A percentile compares a stretch with the other conserved stretches of the same genome.
Evolutionary conservation across 1,140 invertebrate genomes (phyloP).

Genomic region (Dendroctonus ponderosae): DNA sequence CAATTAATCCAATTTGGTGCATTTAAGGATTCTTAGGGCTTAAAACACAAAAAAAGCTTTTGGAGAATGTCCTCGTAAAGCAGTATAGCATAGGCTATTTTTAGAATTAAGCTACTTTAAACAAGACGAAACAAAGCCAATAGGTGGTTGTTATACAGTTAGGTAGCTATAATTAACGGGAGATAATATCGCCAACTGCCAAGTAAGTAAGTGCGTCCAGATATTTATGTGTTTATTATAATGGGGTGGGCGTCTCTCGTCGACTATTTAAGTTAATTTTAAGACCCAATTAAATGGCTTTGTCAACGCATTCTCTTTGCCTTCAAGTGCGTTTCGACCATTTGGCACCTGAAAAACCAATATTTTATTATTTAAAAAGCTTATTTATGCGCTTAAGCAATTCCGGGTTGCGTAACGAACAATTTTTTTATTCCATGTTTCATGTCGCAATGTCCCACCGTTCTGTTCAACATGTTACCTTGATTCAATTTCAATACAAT

Average conservation of each 20-base stretch:
- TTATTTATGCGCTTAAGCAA: slow-evolving; percentile 1
- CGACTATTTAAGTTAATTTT: slow-evolving; percentile 13
- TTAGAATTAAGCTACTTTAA: slow-evolving; percentile 13
- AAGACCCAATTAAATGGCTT: slow-evolving; percentile 11
- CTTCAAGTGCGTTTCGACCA: background rate
- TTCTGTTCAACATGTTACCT: slow-evolving; percentile 1
- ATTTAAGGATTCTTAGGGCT: too few relatives aligned
- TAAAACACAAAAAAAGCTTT: background rate
- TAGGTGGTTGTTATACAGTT: slow-evolving; percentile 26
- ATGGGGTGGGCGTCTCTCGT: slow-evolving; percentile 10
- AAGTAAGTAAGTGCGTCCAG: slow-evolving; percentile 10
- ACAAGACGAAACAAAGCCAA: slow-evolving; percentile 18
- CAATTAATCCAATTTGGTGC: too few relatives aligned
- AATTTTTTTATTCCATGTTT: background rate
- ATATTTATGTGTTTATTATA: slow-evolving; percentile 23
- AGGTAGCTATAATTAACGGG: slow-evolving; percentile 24
- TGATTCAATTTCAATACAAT: background rate
- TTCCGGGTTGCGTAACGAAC: slow-evolving; percentile 3
- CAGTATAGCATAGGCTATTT: slow-evolving; percentile 1
- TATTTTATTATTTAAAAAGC: slow-evolving; percentile 3
- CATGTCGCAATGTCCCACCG: background rate
- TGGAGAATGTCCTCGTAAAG: background rate
- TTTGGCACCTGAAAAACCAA: slow-evolving; percentile 1
- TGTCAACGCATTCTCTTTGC: background rate
- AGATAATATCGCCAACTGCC: slow-evolving; percentile 18